Conservation (phyloP, 2,797 vertebrate genomes). For the Zenarchopterus dispar region DNA sequence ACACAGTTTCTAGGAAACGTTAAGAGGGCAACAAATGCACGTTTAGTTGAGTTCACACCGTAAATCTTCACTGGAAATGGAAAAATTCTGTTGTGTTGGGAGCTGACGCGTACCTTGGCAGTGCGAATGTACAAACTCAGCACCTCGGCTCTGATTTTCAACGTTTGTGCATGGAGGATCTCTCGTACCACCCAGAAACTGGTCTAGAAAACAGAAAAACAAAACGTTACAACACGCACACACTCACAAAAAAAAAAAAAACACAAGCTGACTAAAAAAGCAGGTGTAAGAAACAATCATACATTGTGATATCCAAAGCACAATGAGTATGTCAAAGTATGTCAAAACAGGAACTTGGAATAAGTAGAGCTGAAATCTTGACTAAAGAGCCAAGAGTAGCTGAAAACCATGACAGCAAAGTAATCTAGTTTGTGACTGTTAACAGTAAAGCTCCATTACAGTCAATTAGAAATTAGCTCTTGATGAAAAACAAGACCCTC, state of each 20-base stretch:
- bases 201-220: slow-evolving; percentile 80
- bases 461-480: slow-evolving; percentile 26
- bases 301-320: slow-evolving; percentile 16
- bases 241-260: not conserved
- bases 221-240: too few relatives aligned
- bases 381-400: slow-evolving; percentile 31
- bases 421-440: slow-evolving; percentile 9
- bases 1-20: slow-evolving; percentile 89
- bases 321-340: slow-evolving; percentile 27
- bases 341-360: not conserved
- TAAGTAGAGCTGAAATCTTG: slow-evolving; percentile 26
- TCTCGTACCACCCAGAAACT: slow-evolving; percentile 99
- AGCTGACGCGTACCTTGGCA: slow-evolving; percentile 88
- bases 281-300: not conserved
- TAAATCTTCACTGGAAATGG: not conserved
- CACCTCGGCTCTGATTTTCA: slow-evolving; percentile 99
- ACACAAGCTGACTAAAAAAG: not conserved
- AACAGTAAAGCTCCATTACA: slow-evolving; percentile 27
- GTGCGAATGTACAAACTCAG: slow-evolving; percentile 98
- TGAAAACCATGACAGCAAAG: slow-evolving; percentile 17
- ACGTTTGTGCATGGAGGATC: slow-evolving; percentile 96
- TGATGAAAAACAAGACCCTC: slow-evolving; percentile 25
- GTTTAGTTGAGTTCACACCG: not conserved
- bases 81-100: not conserved
- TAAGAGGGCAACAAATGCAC: not conserved